Percentiles rank a stretch among this genome's conserved stretches.
phyloP scores from a whole-genome alignment of 1,140 invertebrate genomes.

The Drosophila prosaltans region DNA sequence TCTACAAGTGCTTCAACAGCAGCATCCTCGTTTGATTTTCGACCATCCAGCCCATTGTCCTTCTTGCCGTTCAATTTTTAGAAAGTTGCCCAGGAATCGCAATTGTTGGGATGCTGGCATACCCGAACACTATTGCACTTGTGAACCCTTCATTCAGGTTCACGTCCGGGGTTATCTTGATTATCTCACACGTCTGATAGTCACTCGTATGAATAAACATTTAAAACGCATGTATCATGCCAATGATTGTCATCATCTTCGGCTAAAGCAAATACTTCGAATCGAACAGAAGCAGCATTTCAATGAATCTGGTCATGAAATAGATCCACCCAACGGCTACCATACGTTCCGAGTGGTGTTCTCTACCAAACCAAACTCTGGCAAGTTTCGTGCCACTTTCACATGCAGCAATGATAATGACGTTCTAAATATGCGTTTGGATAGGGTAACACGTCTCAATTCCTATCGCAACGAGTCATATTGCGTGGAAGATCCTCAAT shows the following conservation, averaged over 20 bases:
- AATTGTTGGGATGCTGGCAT: slow-evolving; percentile 89
- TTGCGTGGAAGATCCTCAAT: slow-evolving; percentile 21
- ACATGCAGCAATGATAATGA: background rate
- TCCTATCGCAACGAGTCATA: slow-evolving; percentile 5
- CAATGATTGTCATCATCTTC: slow-evolving; percentile 13
- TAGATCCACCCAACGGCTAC: background rate
- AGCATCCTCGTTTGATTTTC: slow-evolving; percentile 86
- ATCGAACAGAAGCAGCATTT: slow-evolving; percentile 24
- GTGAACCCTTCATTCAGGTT: slow-evolving; percentile 84
- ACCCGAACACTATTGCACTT: slow-evolving; percentile 90
- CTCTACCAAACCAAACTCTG: slow-evolving; percentile 19
- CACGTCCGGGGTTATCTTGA: slow-evolving; percentile 72
- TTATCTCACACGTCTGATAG: slow-evolving; percentile 77
- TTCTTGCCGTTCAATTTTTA: slow-evolving; percentile 87
- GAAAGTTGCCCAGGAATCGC: slow-evolving; percentile 85
- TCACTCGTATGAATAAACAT: slow-evolving; percentile 83
- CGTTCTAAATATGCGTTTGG: background rate
- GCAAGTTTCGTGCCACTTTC: slow-evolving; percentile 12
- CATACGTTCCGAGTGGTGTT: slow-evolving; percentile 31
- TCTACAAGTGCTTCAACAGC: slow-evolving; percentile 85
- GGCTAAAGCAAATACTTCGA: background rate
- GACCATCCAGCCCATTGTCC: slow-evolving; percentile 58
- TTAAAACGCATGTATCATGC: slow-evolving; percentile 65
- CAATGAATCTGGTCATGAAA: slow-evolving; percentile 2
- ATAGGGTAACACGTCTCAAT: slow-evolving; percentile 30